Base-by-base conservation (phyloP, 2,888 invertebrate species). In the Creontiades dilutus region DNA sequence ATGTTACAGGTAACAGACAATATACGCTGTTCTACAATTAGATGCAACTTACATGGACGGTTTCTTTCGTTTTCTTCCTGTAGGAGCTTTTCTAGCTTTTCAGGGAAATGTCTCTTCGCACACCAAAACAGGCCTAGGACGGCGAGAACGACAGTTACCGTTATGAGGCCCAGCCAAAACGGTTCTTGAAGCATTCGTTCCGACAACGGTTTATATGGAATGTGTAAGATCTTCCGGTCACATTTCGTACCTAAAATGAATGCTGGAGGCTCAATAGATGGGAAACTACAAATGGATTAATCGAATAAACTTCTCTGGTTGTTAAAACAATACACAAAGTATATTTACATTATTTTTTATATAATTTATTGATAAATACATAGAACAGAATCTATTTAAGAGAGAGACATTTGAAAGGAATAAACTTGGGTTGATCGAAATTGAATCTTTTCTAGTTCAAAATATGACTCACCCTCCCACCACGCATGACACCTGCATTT, bases 141-240 rank as follows among this genome's bases (percentile, higher is more conserved):
- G 86, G 95, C 96, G 92, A 97, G 94, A 0, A 97, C 97, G 13
- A 96, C 95, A 92, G 96, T 96, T 0, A 98, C 97, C 0, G 97
- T 97, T 93, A 98, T 96, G 61, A 98, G 94, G 0, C 97, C 97
- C 76, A 98, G 94, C 97, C 97, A 97, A 93, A 98, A 97, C 0
- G 97, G 97, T 93, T 97, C 97, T 92, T 97, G 96, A 48, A 97
- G 94, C 96, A 98, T 96, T 46, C 97, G 94, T 92, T 97, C 95
- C 13, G 97, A 96, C 23, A 97, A 94, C 5, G 96, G 96, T 92
- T 95, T 96, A 93, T 95, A 96, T 0, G 96, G 95, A 90, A 96
- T 96, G 92, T 96, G 95, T 91, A 95, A 94, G 94, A 96, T 95
- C 75, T 95, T 94, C 86, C 94, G 94, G 93, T 97, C 96, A 92